Percentiles rank a stretch among this genome's conserved stretches.
These are phyloP conservation scores for Nyleta sp. DNA, from an alignment of 2,888 invertebrate genomes.

Conservation along the genomic window DNA sequence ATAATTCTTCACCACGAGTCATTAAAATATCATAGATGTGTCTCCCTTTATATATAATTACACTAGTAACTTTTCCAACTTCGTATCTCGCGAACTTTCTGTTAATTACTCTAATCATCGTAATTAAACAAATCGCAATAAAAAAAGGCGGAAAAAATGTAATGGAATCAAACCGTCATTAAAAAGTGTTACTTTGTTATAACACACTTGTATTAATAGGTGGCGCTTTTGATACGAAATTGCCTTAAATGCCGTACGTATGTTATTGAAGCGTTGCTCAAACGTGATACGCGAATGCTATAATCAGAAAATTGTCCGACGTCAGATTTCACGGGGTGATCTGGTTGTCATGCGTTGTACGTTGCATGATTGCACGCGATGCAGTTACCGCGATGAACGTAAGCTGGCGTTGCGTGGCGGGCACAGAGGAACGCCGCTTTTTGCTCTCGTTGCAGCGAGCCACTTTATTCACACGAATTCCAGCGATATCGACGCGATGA, in stretches of 20 bases:
- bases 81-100: background rate
- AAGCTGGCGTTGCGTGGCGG: slow-evolving; percentile 42
- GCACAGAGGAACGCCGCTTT: slow-evolving; percentile 32
- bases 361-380: slow-evolving; percentile 64
- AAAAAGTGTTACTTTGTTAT: slow-evolving; percentile 34
- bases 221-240: slow-evolving; percentile 30
- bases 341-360: slow-evolving; percentile 60
- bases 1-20: too few relatives aligned
- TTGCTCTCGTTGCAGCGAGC: slow-evolving; percentile 30
- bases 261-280: slow-evolving; percentile 39
- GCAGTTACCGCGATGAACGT: slow-evolving; percentile 48
- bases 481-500: slow-evolving; percentile 26
- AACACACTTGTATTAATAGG: slow-evolving; percentile 34
- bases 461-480: slow-evolving; percentile 47
- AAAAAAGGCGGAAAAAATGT: background rate
- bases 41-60: too few relatives aligned
- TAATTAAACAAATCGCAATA: slow-evolving; percentile 5
- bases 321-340: slow-evolving; percentile 58
- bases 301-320: slow-evolving; percentile 62
- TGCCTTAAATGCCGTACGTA: slow-evolving; percentile 36
- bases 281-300: slow-evolving; percentile 49
- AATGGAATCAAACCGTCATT: background rate
- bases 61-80: too few relatives aligned
- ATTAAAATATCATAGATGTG: too few relatives aligned
- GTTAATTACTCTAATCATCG: slow-evolving; percentile 10